These are phyloP conservation scores for Andrena cerasifolii DNA, from an alignment of 1,140 invertebrate genomes.

Conservation along the genomic window DNA sequence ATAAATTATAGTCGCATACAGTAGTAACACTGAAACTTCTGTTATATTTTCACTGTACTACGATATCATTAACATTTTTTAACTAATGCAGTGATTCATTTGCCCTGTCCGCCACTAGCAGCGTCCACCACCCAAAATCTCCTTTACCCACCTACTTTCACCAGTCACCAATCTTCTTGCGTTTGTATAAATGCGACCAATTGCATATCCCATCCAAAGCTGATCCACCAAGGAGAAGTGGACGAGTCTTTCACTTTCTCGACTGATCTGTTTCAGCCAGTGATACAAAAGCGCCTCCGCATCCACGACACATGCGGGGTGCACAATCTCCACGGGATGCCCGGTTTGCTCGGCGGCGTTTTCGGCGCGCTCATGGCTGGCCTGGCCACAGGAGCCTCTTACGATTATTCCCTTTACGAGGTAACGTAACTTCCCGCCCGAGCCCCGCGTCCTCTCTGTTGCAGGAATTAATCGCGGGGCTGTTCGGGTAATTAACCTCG, in stretches of 20 bases:
- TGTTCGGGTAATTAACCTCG: conserved; percentile 32
- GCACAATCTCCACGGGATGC: conserved; percentile 98
- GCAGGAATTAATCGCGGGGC: conserved; percentile 27
- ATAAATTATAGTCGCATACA: no score
- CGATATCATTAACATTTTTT: no score
- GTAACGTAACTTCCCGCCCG: conserved; percentile 72
- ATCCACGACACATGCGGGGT: conserved; percentile 97
- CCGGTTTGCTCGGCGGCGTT: conserved; percentile 92
- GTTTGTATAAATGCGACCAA: no score
- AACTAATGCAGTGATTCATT: no score
- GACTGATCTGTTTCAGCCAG: conserved; percentile 84
- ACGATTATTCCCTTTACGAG: conserved; percentile 83
- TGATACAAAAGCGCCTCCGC: conserved; percentile 86
- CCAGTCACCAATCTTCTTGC: no score
- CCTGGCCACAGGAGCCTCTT: conserved; percentile 85
- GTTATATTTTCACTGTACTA: no score
- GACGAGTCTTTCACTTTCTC: no score
- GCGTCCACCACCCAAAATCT: no score
- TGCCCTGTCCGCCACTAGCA: no score
- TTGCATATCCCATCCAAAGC: no score
- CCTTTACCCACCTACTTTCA: no score
- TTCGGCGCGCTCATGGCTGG: conserved; percentile 90
- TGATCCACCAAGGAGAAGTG: neutral
- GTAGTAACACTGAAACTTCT: no score
- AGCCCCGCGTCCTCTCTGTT: neutral